A percentile compares a stretch with the other conserved stretches of the same genome.
Conservation (phyloP, 2,113 vertebrate species). For the rabbit (Oryctolagus cuniculus) region mOryCun1.1 NC_091448.1:23378001-23378500, state of each 20-base stretch:
- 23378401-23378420: slow-evolving; percentile 47
- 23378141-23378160: neutral
- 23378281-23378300: neutral
- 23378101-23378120: slow-evolving; percentile 11
- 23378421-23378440: slow-evolving; percentile 40
- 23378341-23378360: slow-evolving; percentile 63
- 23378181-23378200: neutral
- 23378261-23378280: neutral
- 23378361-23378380: slow-evolving; percentile 73
- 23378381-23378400: slow-evolving; percentile 65
- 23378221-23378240: neutral
- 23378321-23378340: slow-evolving; percentile 53
- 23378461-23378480: neutral
- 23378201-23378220: neutral
- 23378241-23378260: neutral
- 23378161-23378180: neutral
- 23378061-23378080: neutral
- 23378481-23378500: neutral
- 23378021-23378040: neutral
- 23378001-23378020: slow-evolving; percentile 25
- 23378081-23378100: neutral
- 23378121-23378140: neutral
- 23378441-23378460: slow-evolving; percentile 55
- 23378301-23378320: slow-evolving; percentile 27
- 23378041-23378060: neutral